Conservation (phyloP, 2,113 vertebrate genomes). For the Symphodus melops region DNA sequence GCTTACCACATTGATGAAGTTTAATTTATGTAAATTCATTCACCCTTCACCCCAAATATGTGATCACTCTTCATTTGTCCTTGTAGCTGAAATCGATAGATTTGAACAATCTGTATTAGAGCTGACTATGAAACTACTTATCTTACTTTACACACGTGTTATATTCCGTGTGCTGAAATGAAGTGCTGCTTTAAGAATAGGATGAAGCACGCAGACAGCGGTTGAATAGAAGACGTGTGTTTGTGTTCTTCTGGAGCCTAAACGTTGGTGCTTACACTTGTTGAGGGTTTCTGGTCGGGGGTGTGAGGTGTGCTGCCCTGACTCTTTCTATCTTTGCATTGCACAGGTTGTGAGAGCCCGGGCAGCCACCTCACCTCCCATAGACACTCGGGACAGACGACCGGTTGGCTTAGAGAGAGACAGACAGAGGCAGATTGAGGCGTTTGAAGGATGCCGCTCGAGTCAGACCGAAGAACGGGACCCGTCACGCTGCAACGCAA, state of each 20-base stretch:
- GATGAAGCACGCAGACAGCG: not conserved
- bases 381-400: conserved; percentile 79
- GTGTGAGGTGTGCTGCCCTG: conserved; percentile 85
- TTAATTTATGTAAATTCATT: too few relatives aligned
- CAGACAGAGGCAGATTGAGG: conserved; percentile 79
- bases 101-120: not conserved
- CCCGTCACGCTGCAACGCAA: conserved; percentile 38
- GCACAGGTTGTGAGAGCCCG: conserved; percentile 87
- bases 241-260: conserved; percentile 34
- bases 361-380: conserved; percentile 80
- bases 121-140: not conserved
- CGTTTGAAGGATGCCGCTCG: conserved; percentile 66
- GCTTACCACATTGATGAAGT: too few relatives aligned
- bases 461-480: conserved; percentile 70
- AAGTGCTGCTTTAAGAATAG: not conserved
- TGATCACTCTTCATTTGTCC: not conserved
- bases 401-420: conserved; percentile 79
- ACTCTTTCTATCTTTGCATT: conserved; percentile 89
- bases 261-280: conserved; percentile 32
- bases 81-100: not conserved
- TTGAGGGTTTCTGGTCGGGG: conserved; percentile 48
- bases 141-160: not conserved
- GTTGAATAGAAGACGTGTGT: not conserved
- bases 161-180: not conserved
- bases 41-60: not conserved